Evolutionary conservation across 2,797 vertebrate genomes (phyloP).

Genomic region (Lycodopsis pacificus): DNA sequence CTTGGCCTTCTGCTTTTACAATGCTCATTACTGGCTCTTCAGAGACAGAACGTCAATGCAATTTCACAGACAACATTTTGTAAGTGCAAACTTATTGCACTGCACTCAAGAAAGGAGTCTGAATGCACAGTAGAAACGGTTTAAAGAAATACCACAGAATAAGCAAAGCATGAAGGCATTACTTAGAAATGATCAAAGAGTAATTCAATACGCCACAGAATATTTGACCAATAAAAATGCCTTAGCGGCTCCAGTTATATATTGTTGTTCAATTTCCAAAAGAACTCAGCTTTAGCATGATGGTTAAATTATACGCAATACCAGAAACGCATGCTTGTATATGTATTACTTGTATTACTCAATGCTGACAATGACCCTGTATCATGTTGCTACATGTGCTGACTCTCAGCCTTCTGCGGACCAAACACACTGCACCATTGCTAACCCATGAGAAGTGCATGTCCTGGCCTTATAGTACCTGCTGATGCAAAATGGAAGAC

Average conservation of each 20-base stretch:
- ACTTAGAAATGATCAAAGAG: background rate
- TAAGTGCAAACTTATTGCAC: slow-evolving; percentile 55
- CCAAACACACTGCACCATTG: background rate
- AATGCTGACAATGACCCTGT: background rate
- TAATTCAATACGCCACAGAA: background rate
- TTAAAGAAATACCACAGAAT: slow-evolving; percentile 13
- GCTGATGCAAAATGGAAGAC: background rate
- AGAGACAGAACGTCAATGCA: slow-evolving; percentile 52
- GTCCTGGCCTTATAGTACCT: background rate
- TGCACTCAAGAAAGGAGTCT: slow-evolving; percentile 28
- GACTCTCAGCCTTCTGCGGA: background rate
- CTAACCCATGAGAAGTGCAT: background rate
- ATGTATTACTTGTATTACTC: too few species aligned
- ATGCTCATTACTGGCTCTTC: slow-evolving; percentile 64
- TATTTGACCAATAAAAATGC: background rate
- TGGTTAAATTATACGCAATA: background rate
- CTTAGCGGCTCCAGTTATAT: background rate
- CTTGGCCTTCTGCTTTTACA: slow-evolving; percentile 54
- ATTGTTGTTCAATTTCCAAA: background rate
- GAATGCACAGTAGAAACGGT: slow-evolving; percentile 5
- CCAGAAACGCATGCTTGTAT: background rate
- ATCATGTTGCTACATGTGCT: background rate
- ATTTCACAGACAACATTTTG: slow-evolving; percentile 46
- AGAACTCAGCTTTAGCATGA: background rate
- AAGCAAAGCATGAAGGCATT: background rate